Percentiles rank a stretch among this genome's conserved stretches.
These are phyloP conservation scores for Pristionchus arcanus DNA, from an alignment of 2,888 invertebrate genomes.

Conservation along the genomic window DNA sequence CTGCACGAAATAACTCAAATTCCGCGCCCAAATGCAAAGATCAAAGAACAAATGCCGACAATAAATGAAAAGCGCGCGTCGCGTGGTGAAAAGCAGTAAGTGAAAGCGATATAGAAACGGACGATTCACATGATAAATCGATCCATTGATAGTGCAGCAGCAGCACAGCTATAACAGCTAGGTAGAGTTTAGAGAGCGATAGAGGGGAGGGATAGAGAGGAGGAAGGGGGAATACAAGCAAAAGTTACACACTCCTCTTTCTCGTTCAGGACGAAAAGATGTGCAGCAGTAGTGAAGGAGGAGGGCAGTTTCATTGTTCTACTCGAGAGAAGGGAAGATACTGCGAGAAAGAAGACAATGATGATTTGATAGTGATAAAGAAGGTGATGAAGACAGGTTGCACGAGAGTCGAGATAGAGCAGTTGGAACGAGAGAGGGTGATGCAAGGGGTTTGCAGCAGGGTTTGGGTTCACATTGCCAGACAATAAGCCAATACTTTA, in stretches of 20 bases:
- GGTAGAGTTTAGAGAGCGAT: conserved; percentile 27
- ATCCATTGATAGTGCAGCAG: background rate
- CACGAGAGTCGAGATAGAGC: background rate
- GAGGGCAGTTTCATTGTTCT: conserved; percentile 38
- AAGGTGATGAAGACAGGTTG: conserved; percentile 24
- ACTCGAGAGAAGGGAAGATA: conserved; percentile 25
- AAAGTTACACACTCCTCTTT: conserved; percentile 29
- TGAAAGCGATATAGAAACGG: background rate
- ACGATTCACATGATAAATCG: conserved; percentile 29
- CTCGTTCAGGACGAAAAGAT: conserved; percentile 43
- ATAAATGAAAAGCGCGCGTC: background rate
- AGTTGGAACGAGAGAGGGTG: background rate
- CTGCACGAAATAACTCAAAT: background rate
- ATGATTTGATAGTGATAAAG: conserved; percentile 29
- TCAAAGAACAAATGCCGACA: background rate
- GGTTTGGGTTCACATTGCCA: background rate
- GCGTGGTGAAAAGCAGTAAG: background rate
- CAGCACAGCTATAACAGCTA: background rate
- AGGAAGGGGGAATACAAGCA: background rate
- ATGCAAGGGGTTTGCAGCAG: background rate
- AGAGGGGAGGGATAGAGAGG: conserved; percentile 36
- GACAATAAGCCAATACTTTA: background rate
- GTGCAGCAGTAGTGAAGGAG: background rate
- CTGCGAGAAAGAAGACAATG: conserved; percentile 6
- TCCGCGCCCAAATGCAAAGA: background rate